Evolutionary conservation across 2,113 vertebrate genomes (phyloP).

Genomic region (Motacilla tschutschensis): DNA sequence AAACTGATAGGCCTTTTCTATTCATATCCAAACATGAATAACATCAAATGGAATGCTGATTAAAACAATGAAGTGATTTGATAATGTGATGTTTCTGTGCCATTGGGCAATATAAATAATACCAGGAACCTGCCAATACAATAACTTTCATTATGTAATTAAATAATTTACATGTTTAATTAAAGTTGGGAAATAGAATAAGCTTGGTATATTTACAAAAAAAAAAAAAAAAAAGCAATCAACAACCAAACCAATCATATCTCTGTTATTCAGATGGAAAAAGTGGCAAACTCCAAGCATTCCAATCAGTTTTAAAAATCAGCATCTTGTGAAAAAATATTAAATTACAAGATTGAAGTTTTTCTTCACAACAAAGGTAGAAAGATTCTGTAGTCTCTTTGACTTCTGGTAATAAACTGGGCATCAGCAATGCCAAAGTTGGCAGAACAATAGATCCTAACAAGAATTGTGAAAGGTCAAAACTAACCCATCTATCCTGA

Average conservation of each 20-base stretch:
- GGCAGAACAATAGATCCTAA: background rate
- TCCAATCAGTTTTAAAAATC: background rate
- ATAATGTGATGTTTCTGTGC: background rate
- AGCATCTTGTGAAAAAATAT: background rate
- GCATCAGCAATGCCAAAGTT: background rate
- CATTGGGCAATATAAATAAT: background rate
- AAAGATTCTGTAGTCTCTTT: background rate
- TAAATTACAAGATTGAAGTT: background rate
- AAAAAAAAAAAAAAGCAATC: background rate
- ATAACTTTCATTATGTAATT: background rate
- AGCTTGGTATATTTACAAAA: background rate
- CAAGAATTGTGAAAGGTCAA: slow-evolving; percentile 8
- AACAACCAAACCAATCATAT: background rate
- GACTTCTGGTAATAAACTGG: background rate
- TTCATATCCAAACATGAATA: background rate
- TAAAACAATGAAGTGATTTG: background rate
- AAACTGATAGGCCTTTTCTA: background rate
- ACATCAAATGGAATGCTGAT: background rate
- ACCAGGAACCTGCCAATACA: background rate
- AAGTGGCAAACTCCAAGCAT: background rate
- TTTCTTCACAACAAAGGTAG: background rate
- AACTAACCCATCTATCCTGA: background rate
- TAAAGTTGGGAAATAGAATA: background rate
- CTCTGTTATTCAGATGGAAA: background rate
- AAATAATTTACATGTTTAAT: background rate